Base-by-base conservation (phyloP, 2,797 vertebrate species). In the Darevskia mixta region DNA sequence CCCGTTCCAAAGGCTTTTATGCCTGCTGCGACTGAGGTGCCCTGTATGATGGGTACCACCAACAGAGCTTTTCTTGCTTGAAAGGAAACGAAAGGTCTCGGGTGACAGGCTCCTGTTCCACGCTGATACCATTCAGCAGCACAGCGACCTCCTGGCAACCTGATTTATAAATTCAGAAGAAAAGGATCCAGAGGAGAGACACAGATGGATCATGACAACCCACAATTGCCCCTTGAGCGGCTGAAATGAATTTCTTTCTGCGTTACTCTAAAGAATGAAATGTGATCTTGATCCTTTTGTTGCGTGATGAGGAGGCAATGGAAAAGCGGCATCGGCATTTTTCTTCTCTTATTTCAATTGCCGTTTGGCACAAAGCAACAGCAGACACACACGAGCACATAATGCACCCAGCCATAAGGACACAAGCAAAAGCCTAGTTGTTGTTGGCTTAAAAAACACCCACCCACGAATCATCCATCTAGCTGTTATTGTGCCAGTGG, bases 291-390 rank as follows among this genome's bases (percentile, higher is more conserved):
- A 76, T 71, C 83, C 83, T 86, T 88, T 58, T 43, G 72, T 81
- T 94, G 91, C 90, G 87, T 91, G 92, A 88, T 95, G 94, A 95
- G 87, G 93, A 95, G 87, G 90, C 90, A 88, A 91, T 93, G 95
- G 96, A 95, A 96, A 58, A 88, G 85, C 81, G 91, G 83, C 85
- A 80, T 18, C 4, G 58, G 84, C 88, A 91, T 86, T 35, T 67
- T 83, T 92, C 92, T 91, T 87, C 66, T 90, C 71, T 91, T 81
- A 72, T 90, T 84, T 67, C 69, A 89, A 38, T 89, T 87, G 81
- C 83, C 3, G 0, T 85, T 58, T 0, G 0, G 38, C 55, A 64
- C 5, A 49, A 9, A 61, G 32, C 61, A 69, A 49, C 41, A 78
- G 41, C 43, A 66, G n/a, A 81, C 29, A n/a, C 20, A 9, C 27